phyloP scores from a whole-genome alignment of 2,113 vertebrate species.

The Aptenodytes patagonicus region DNA sequence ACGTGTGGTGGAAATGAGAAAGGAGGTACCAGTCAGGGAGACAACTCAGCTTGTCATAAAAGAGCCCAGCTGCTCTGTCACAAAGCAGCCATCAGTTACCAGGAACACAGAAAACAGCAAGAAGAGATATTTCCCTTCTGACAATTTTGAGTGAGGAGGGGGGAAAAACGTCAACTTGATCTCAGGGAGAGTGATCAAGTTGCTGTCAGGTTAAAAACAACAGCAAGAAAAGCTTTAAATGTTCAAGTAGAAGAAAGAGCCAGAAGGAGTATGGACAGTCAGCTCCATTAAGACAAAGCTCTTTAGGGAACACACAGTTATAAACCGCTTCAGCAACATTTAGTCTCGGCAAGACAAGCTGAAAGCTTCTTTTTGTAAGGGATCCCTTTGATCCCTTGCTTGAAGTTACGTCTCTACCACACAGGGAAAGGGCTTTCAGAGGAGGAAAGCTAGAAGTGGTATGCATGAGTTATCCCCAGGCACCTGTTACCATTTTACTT shows the following conservation, averaged over 20 bases:
- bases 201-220: constrained; percentile 27
- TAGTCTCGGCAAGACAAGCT: background rate
- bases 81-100: background rate
- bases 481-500: background rate
- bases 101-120: background rate
- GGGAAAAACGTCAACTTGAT: background rate
- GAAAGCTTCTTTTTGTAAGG: constrained; percentile 14
- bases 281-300: constrained; percentile 33
- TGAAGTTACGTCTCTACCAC: background rate
- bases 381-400: background rate
- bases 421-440: background rate
- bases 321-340: background rate
- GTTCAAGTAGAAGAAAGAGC: background rate
- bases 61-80: background rate
- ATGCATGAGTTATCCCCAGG: background rate
- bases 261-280: background rate
- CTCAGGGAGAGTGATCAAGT: background rate
- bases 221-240: constrained; percentile 4
- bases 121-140: background rate
- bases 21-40: background rate
- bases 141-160: background rate
- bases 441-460: background rate
- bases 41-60: background rate
- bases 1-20: background rate
- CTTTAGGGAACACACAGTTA: background rate